Conservation (phyloP, 2,888 invertebrate genomes). For the Oscheius onirici region DNA sequence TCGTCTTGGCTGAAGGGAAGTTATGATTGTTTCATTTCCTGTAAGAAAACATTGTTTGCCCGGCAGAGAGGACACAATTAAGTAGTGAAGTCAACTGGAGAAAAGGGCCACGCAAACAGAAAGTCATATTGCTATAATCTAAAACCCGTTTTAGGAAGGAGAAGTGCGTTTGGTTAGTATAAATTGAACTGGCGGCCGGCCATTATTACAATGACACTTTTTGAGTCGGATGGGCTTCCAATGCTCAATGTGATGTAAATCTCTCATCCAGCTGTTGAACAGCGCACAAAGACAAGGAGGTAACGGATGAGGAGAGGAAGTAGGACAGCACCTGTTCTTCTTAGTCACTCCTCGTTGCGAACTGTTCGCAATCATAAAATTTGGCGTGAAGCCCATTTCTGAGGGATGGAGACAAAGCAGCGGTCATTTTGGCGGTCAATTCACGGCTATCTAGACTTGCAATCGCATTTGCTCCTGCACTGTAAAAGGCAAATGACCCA, state of each 20-base stretch:
- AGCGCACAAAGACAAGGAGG: constrained; percentile 3
- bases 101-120: neutral
- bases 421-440: constrained; percentile 26
- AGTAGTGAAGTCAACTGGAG: neutral
- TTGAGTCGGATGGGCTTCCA: constrained; percentile 3
- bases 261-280: neutral
- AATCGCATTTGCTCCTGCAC: constrained; percentile 24
- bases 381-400: constrained; percentile 4
- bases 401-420: neutral
- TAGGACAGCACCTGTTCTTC: constrained; percentile 5
- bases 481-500: constrained; percentile 19
- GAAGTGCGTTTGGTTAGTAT: constrained; percentile 13
- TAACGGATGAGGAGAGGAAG: constrained; percentile 7
- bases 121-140: neutral
- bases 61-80: no score
- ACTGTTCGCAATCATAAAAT: neutral
- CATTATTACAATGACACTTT: constrained; percentile 25
- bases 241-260: neutral
- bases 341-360: no score
- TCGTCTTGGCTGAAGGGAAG: neutral
- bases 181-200: constrained; percentile 19
- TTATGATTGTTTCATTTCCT: no score
- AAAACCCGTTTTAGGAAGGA: constrained; percentile 16
- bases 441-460: constrained; percentile 20
- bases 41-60: no score